Conservation (phyloP, 2,113 vertebrate species). For the Cheilinus undulatus region DNA sequence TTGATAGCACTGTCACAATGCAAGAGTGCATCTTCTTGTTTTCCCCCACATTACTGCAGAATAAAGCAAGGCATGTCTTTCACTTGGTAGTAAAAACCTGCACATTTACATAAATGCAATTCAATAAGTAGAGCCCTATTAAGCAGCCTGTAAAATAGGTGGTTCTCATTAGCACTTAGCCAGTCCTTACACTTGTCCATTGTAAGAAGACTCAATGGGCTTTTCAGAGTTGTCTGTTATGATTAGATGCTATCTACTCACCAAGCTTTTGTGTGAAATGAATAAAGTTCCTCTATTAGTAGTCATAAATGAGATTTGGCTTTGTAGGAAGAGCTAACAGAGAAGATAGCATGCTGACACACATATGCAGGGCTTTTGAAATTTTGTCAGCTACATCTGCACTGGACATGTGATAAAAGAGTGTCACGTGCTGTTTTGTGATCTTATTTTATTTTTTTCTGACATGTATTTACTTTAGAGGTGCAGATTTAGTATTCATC, state of each 20-base stretch:
- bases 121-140: conserved; percentile 79
- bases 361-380: conserved; percentile 51
- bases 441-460: not conserved
- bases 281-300: conserved; percentile 74
- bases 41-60: conserved; percentile 75
- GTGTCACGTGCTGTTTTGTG: not conserved
- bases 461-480: conserved; percentile 4
- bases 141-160: conserved; percentile 74
- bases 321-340: conserved; percentile 66
- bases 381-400: conserved; percentile 20
- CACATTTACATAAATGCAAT: conserved; percentile 85
- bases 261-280: conserved; percentile 74
- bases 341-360: conserved; percentile 65
- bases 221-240: conserved; percentile 82
- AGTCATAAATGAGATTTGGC: conserved; percentile 74
- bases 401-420: conserved; percentile 25
- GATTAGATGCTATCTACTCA: conserved; percentile 77
- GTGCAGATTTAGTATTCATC: conserved; percentile 16
- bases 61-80: conserved; percentile 82
- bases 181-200: conserved; percentile 66
- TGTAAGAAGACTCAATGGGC: conserved; percentile 81
- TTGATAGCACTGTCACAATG: conserved; percentile 88
- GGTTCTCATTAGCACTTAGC: conserved; percentile 83
- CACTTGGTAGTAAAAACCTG: conserved; percentile 76
- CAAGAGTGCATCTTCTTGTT: conserved; percentile 79